These are phyloP conservation scores for Clarias platycephalus DNA, from an alignment of 2,797 vertebrate species.

Conservation along the genomic window DNA sequence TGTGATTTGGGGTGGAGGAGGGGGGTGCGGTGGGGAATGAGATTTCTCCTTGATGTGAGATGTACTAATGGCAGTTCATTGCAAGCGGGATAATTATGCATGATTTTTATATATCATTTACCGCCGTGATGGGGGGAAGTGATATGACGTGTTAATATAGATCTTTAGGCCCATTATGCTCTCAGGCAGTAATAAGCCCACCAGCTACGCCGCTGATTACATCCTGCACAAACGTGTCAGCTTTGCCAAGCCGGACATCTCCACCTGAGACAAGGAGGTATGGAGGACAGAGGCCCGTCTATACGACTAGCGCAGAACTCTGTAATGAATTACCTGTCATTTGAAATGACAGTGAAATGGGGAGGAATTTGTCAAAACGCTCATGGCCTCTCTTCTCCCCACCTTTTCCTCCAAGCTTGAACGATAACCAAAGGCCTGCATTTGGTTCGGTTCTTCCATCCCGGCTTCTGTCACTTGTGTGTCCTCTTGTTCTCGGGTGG, in stretches of 20 bases:
- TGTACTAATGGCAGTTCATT: conserved; percentile 79
- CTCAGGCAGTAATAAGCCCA: conserved; percentile 71
- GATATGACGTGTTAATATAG: conserved; percentile 82
- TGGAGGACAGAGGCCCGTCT: conserved; percentile 43
- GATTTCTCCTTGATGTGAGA: conserved; percentile 77
- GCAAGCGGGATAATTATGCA: conserved; percentile 78
- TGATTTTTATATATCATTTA: conserved; percentile 78
- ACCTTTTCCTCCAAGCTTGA: background rate
- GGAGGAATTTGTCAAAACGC: conserved; percentile 50
- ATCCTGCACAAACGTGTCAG: conserved; percentile 43
- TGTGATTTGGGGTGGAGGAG: conserved; percentile 80
- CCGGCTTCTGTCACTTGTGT: conserved; percentile 8
- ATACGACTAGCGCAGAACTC: conserved; percentile 26
- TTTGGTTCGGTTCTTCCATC: conserved; percentile 11
- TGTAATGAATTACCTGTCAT: conserved; percentile 57
- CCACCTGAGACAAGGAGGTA: conserved; percentile 48
- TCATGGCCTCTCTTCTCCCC: conserved; percentile 48
- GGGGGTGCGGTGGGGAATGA: conserved; percentile 76
- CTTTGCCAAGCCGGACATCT: conserved; percentile 39
- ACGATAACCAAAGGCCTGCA: conserved; percentile 11
- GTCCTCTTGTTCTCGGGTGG: conserved; percentile 24
- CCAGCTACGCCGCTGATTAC: conserved; percentile 66
- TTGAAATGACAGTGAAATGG: conserved; percentile 52
- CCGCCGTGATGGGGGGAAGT: conserved; percentile 74
- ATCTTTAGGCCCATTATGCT: conserved; percentile 81